Base-by-base conservation (phyloP, 2,113 vertebrate genomes). In the Gadus chalcogrammus region DNA sequence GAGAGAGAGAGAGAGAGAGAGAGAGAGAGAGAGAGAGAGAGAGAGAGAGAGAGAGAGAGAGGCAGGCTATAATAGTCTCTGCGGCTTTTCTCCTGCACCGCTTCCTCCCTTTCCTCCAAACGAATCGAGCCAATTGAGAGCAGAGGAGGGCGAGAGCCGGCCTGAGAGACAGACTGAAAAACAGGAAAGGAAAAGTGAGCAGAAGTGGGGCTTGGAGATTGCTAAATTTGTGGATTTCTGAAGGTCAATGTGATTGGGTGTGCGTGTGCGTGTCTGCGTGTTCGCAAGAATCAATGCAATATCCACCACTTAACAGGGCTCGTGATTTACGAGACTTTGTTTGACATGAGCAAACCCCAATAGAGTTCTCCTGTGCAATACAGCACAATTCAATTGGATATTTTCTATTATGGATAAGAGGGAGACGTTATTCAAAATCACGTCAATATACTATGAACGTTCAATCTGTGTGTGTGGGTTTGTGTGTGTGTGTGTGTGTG, bases 171-270 rank as follows among this genome's bases (percentile, higher is more conserved):
- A 64, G 31, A 20, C 60, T 58, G 64, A 72, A 24, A 55, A 15
- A 55, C 18, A 67, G 24, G 59, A 20, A 27, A 42, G 38, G 31
- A 68, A 20, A 18, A 64, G 48, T 61, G 65, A 61, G 16, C 24
- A 59, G 31, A 58, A 73, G 64, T 78, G 42, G 12, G 42, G 12
- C 8, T 13, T 13, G 6, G 42, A 13, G 12, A 13, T 42, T 48
- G 42, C 42, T 48, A 12, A 48, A 48, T 48, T 48, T 48, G 42
- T 56, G 72, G 61, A 78, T 79, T 69, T 64, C 31, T 58, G 70
- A 69, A 71, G 75, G 79, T 76, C 71, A 72, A 35, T 35, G 31
- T 35, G 6, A 35, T 35, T 35, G 0, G 31, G 42, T 48, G 42
- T 9, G 8, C 1, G 42, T 48, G 42, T 48, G 42, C 11, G 11